Percentiles rank a stretch among this genome's conserved stretches.
Evolutionary conservation across 2,888 invertebrate genomes (phyloP).

Genomic region (Dasysyrphus albostriatus): DNA sequence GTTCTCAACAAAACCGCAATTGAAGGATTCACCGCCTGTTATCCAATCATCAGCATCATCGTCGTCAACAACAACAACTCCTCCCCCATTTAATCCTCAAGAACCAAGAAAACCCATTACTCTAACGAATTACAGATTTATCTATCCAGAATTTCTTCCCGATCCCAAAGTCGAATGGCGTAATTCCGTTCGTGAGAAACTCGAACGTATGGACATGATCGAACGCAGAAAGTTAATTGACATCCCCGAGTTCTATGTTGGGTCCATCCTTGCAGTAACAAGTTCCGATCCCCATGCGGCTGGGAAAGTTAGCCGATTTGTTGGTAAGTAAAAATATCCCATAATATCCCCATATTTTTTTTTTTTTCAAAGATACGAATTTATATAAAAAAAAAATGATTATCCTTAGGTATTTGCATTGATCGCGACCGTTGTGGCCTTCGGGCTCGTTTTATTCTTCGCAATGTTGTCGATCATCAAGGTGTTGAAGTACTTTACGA

Average conservation of each 20-base stretch:
- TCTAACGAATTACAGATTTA: conserved; percentile 87
- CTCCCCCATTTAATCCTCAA: conserved; percentile 35
- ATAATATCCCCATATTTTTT: too few relatives aligned
- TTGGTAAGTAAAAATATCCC: conserved; percentile 77
- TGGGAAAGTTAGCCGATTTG: conserved; percentile 90
- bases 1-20: conserved; percentile 73
- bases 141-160: conserved; percentile 97
- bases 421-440: conserved; percentile 92
- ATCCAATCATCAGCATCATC: conserved; percentile 60
- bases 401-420: conserved; percentile 92
- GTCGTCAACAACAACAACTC: not conserved
- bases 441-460: conserved; percentile 92
- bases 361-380: not conserved
- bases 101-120: conserved; percentile 79
- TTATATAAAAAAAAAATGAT: conserved; percentile 82
- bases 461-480: conserved; percentile 97
- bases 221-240: conserved; percentile 89
- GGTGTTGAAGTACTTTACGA: conserved; percentile 88
- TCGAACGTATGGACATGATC: conserved; percentile 97
- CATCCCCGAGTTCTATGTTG: conserved; percentile 99
- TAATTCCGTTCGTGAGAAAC: conserved; percentile 92
- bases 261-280: conserved; percentile 94
- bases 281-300: conserved; percentile 93
- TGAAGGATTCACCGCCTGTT: conserved; percentile 63
- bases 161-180: conserved; percentile 91